phyloP scores from a whole-genome alignment of 2,797 vertebrate genomes.

The Steatocranus sp. region DNA sequence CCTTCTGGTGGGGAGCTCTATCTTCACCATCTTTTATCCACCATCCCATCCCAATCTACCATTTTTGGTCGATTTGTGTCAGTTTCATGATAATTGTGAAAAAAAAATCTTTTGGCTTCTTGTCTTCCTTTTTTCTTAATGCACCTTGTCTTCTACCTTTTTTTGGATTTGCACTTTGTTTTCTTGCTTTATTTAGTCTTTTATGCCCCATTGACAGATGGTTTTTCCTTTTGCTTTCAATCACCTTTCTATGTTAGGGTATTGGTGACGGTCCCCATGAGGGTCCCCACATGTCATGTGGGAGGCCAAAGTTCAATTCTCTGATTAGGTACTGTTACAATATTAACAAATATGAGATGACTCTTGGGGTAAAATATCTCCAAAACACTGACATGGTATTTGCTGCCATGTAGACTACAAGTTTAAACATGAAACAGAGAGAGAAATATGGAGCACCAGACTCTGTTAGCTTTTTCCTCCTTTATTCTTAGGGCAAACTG shows the following conservation, averaged over 20 bases:
- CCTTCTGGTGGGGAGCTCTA: neutral
- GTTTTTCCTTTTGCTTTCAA: neutral
- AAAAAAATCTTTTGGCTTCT: too few relatives aligned
- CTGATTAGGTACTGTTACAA: neutral
- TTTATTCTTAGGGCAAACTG: neutral
- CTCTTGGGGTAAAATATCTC: neutral
- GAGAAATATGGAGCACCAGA: neutral
- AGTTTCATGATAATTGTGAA: neutral
- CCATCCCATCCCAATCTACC: neutral
- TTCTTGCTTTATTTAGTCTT: neutral
- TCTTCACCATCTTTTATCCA: neutral
- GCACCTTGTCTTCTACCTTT: neutral
- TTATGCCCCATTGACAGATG: neutral
- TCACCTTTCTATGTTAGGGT: neutral
- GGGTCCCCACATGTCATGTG: neutral
- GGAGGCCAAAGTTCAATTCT: neutral
- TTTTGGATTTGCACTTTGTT: neutral
- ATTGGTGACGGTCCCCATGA: neutral
- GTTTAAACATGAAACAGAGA: neutral
- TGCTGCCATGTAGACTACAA: neutral
- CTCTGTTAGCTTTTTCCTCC: neutral
- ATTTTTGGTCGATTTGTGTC: neutral
- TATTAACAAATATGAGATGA: neutral
- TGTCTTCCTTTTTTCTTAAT: neutral
- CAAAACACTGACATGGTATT: neutral